Evolutionary conservation across 2,797 vertebrate species (phyloP).

Genomic region (Gambusia yucatana): DNA sequence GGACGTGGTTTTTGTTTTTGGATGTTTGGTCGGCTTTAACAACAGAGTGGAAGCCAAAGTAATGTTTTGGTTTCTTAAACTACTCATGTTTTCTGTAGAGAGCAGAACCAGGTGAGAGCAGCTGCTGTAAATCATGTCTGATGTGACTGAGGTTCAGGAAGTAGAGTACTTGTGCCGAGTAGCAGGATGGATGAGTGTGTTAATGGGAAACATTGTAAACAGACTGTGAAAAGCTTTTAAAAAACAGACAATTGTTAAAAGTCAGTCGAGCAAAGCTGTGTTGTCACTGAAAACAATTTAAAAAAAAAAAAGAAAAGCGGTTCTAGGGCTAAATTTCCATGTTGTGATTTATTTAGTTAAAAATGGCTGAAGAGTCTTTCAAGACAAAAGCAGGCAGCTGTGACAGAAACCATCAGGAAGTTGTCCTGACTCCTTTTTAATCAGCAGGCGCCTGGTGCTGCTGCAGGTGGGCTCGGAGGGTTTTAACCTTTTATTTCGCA

Average conservation of each 20-base stretch:
- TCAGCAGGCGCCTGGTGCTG: constrained; percentile 33
- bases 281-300: background rate
- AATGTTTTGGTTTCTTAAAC: background rate
- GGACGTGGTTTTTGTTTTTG: background rate
- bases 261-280: background rate
- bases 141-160: background rate
- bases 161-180: background rate
- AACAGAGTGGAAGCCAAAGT: background rate
- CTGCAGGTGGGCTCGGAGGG: constrained; percentile 46
- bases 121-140: background rate
- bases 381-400: constrained; percentile 4
- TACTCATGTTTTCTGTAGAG: background rate
- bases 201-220: background rate
- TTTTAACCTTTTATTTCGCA: constrained; percentile 54
- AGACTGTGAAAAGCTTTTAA: background rate
- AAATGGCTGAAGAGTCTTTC: background rate
- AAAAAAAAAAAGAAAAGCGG: background rate
- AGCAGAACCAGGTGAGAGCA: background rate
- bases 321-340: background rate
- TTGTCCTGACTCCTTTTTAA: constrained; percentile 59
- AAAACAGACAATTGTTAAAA: background rate
- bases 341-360: background rate
- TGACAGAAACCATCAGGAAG: constrained; percentile 32
- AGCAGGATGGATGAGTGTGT: background rate
- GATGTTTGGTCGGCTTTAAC: background rate